Conservation (phyloP, 2,888 invertebrate genomes). For the Athetis lepigone region DNA sequence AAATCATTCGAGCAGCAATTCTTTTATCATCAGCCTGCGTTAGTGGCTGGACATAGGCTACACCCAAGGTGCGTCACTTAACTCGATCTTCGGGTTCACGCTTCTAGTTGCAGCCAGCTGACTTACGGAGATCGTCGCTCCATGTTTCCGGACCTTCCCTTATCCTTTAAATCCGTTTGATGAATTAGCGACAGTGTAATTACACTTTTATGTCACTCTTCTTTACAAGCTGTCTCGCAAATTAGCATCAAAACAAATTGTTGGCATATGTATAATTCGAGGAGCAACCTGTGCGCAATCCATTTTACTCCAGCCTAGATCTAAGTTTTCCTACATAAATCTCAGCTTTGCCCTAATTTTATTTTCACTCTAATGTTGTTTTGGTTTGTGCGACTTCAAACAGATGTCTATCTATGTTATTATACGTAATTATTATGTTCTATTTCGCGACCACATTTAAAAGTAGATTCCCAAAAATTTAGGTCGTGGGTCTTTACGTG, state of each 20-base stretch:
- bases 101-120: too few species aligned
- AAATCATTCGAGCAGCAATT: too few species aligned
- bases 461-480: constrained; percentile 22
- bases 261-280: constrained; percentile 13
- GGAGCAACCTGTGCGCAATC: constrained; percentile 30
- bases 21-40: too few species aligned
- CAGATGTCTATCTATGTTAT: constrained; percentile 35
- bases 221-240: neutral
- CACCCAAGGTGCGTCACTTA: too few species aligned
- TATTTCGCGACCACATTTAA: constrained; percentile 42
- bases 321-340: constrained; percentile 38
- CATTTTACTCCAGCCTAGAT: constrained; percentile 46
- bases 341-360: constrained; percentile 46
- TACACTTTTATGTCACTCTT: too few species aligned
- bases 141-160: too few species aligned
- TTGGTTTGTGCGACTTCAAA: constrained; percentile 49
- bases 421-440: constrained; percentile 36
- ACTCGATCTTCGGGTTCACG: too few species aligned
- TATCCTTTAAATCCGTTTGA: too few species aligned
- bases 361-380: constrained; percentile 37
- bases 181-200: neutral
- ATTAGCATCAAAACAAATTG: constrained; percentile 4
- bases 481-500: constrained; percentile 27
- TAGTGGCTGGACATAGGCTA: too few species aligned
- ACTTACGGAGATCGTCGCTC: too few species aligned